Conservation (phyloP, 2,888 invertebrate genomes). For the Euzetes globulus region DNA sequence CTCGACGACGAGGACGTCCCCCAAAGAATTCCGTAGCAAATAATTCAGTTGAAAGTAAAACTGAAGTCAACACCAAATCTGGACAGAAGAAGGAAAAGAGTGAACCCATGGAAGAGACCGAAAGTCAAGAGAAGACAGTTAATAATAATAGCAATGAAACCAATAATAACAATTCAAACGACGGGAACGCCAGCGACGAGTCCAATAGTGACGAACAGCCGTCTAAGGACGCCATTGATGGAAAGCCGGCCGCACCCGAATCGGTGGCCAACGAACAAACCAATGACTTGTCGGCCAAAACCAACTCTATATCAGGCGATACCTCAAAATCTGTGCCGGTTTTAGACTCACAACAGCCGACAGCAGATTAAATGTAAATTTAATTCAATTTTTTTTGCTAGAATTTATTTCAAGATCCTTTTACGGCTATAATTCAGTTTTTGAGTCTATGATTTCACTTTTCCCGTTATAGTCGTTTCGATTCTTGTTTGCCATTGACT, state of each 20-base stretch:
- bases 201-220: background rate
- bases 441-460: no score
- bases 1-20: constrained; percentile 7
- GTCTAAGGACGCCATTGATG: background rate
- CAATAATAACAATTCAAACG: background rate
- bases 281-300: background rate
- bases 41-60: background rate
- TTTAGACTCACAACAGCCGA: background rate
- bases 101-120: background rate
- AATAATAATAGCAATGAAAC: background rate
- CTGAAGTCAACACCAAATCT: background rate
- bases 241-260: background rate
- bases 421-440: no score
- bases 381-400: no score
- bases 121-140: background rate
- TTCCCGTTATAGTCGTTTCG: no score
- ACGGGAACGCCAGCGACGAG: background rate
- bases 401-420: no score
- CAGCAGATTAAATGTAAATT: constrained; percentile 2
- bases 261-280: background rate
- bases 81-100: background rate
- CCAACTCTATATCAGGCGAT: constrained; percentile 5
- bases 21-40: background rate
- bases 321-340: background rate
- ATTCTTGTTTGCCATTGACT: background rate